A percentile compares a stretch with the other conserved stretches of the same genome.
These are phyloP conservation scores for Plodia interpunctella DNA, from an alignment of 1,140 invertebrate genomes.

Conservation along the genomic window DNA sequence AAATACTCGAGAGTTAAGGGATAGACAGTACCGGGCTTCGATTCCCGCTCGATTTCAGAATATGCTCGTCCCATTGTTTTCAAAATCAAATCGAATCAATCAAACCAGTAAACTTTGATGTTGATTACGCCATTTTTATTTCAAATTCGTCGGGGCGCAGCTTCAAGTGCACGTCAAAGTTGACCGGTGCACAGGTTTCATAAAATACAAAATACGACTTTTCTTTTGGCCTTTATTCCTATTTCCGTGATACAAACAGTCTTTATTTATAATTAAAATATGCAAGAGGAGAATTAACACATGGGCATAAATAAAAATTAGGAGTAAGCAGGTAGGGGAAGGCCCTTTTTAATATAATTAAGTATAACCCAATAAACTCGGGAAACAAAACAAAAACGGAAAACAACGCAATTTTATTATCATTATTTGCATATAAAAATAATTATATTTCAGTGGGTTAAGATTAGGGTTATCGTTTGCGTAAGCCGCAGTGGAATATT, in stretches of 20 bases:
- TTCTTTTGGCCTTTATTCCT: no score
- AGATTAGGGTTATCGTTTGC: slow-evolving; percentile 16
- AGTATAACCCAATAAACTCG: slow-evolving; percentile 39
- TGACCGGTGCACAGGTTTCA: no score
- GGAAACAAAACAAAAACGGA: slow-evolving; percentile 29
- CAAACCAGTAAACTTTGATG: no score
- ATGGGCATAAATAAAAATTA: slow-evolving; percentile 37
- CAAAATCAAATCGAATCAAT: no score
- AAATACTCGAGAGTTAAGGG: no score
- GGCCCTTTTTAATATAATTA: slow-evolving; percentile 36
- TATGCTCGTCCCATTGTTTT: no score
- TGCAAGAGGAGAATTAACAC: slow-evolving; percentile 27
- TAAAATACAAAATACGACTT: no score
- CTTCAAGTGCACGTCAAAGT: no score
- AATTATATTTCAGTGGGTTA: slow-evolving; percentile 38
- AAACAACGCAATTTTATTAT: slow-evolving; percentile 43
- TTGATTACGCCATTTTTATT: no score
- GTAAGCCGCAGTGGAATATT: neutral
- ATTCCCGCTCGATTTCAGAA: no score
- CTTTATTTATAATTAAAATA: slow-evolving; percentile 28
- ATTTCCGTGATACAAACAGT: neutral
- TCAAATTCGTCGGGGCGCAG: no score
- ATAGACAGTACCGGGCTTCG: no score
- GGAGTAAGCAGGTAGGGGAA: slow-evolving; percentile 23
- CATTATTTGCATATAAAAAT: slow-evolving; percentile 50